These are phyloP conservation scores for Silurus glanis DNA, from an alignment of 2,113 vertebrate species.

Conservation along the genomic window DNA sequence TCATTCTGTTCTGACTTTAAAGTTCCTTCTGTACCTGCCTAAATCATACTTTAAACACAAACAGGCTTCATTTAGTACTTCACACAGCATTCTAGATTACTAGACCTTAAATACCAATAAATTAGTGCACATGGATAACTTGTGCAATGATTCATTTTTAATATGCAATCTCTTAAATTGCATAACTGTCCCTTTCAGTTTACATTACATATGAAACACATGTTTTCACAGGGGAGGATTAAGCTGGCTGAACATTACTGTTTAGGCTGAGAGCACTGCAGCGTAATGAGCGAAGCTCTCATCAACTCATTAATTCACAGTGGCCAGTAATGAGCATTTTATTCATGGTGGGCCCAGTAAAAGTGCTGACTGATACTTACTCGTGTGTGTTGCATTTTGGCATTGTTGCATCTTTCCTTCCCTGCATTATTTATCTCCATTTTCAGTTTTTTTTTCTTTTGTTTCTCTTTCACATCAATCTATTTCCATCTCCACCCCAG, in stretches of 20 bases:
- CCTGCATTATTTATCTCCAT: neutral
- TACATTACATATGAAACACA: slow-evolving; percentile 4
- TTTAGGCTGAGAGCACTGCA: slow-evolving; percentile 37
- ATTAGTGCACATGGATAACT: slow-evolving; percentile 3
- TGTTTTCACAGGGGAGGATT: slow-evolving; percentile 18
- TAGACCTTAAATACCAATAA: neutral
- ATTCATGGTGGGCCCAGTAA: slow-evolving; percentile 55
- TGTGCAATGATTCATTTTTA: neutral
- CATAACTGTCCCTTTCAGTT: slow-evolving; percentile 23
- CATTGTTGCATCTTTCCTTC: slow-evolving; percentile 55
- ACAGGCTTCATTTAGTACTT: neutral
- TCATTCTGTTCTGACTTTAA: no score
- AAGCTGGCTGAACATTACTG: slow-evolving; percentile 11
- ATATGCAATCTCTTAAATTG: slow-evolving; percentile 6
- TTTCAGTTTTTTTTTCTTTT: neutral
- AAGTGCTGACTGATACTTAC: slow-evolving; percentile 55
- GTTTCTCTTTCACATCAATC: slow-evolving; percentile 34
- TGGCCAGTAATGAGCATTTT: slow-evolving; percentile 61
- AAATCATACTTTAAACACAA: neutral
- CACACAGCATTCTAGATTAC: neutral
- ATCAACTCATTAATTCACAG: slow-evolving; percentile 62
- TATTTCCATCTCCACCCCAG: neutral
- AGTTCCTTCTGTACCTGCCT: neutral
- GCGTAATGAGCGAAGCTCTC: slow-evolving; percentile 56
- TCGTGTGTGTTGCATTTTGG: slow-evolving; percentile 62